A percentile compares a stretch with the other conserved stretches of the same genome.
These are phyloP conservation scores for Typhlomys cinereus DNA, from an alignment of 2,113 vertebrate species.

Conservation along the genomic window DNA sequence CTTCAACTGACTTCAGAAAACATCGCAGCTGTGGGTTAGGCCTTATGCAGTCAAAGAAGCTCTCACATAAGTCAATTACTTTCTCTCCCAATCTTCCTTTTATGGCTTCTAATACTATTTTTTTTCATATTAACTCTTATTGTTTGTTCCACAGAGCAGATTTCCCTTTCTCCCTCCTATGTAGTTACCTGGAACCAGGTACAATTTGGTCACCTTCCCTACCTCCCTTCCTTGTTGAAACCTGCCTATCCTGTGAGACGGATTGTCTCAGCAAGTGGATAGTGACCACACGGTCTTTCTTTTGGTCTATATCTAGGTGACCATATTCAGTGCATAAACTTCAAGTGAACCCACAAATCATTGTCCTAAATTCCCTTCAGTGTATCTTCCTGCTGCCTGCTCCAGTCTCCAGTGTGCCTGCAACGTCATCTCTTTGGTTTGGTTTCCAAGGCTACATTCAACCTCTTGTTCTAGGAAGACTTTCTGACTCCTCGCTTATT, in stretches of 20 bases:
- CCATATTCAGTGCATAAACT: not conserved
- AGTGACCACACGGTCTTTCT: not conserved
- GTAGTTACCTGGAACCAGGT: not conserved
- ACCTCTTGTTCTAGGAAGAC: not conserved
- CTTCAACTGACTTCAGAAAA: conserved; percentile 40
- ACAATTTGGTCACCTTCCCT: not conserved
- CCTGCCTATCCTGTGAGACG: not conserved
- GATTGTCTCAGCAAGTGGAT: not conserved
- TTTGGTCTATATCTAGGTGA: not conserved
- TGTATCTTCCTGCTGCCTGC: not conserved
- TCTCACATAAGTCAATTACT: not conserved
- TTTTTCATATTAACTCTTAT: not conserved
- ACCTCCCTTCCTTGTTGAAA: not conserved
- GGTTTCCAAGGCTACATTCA: not conserved
- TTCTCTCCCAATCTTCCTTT: not conserved
- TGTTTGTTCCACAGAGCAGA: not conserved
- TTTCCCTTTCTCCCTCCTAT: not conserved
- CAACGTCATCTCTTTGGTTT: not conserved
- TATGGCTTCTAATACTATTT: not conserved
- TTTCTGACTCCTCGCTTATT: not conserved
- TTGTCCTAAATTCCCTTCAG: not conserved
- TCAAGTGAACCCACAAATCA: not conserved
- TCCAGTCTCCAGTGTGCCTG: not conserved
- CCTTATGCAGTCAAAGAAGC: not conserved
- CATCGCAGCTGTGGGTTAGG: not conserved